Evolutionary conservation across 37 sponge, comb jelly and placozoan genomes (phyloP), one percentile per base, ranked within the genome.

Genomic region (Bolinopsis microptera): DNA sequence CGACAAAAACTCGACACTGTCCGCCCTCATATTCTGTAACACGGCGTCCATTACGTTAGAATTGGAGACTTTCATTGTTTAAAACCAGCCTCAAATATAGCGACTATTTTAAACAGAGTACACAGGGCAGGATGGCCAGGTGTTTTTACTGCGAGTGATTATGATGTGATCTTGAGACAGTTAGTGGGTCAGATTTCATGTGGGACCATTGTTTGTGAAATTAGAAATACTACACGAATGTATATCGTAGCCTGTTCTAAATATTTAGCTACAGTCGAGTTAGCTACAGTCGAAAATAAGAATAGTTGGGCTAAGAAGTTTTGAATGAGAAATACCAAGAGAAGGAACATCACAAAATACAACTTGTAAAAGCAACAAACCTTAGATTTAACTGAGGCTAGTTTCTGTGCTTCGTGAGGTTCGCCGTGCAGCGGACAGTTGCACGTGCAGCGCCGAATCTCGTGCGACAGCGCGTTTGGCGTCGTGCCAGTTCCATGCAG

Each of bases 371-470:
- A 48, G 13, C 5, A 13, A 48, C 61, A 48, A 48, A 48, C 61
- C 61, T 48, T 48, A 18, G 61, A 48, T 13, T 48, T 48, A 13
- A 13, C 13, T 5, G 61, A 5, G 5, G 61, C 5, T 48, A 48
- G 9, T 48, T 48, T 48, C 61, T 48, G 9, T 5, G 5, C 9
- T 9, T 23, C 61, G 3, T 38, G 36, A 3, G 90, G 41, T 40
- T 86, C 90, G 5, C 90, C 90, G 61, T 86, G 90, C 2, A 86
- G 90, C 1, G 90, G 90, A 27, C 90, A 86, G 48, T 86, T 34
- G 90, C 90, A 86, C 90, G 90, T 86, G 61, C 90, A 86, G 27
- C 90, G 41, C 3, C 90, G 25, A 13, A 86, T 86, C 61, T 86
- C 90, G 31, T 86, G 90, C 28, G 90, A 86, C 26, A 86, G 36